Base-by-base conservation (phyloP, 2,113 vertebrate genomes). In the Pundamilia nyererei region DNA sequence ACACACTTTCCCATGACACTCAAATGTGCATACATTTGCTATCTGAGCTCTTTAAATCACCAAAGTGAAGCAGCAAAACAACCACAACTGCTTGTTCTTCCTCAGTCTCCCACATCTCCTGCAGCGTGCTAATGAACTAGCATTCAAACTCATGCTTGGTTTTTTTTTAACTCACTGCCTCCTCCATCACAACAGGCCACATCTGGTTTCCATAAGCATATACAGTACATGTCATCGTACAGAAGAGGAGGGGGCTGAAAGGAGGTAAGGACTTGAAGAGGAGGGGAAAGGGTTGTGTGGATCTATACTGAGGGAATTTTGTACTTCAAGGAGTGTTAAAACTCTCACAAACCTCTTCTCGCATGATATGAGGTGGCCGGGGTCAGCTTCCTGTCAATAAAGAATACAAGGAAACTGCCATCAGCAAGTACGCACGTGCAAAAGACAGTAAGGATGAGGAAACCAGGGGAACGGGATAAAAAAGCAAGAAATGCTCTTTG, bases 121-220 rank as follows among this genome's bases (percentile, higher is more conserved):
- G 60, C 83, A 38, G 65, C 86, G 85, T 87, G 56, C 79, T 90
- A 85, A 87, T 87, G 51, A 91, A 89, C 84, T 91, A 86, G 82
- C 80, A 87, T 45, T 81, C 62, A 83, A 86, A 53, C 72, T 72
- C 38, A 68, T 54, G 77, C 88, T 81, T 40, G 45, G 35, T 51
- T 89, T 87, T 81, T 81, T 26, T 26, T 26, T 77, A 65, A 65
- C 75, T 6, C 38, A 29, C 40, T 17, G 68, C 72, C 84, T 82
- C 89, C 60, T 86, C 85, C 29, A 86, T 81, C 13, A 56, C 87
- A 89, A 79, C 60, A 79, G 87, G 70, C 75, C 83, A 92, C 95
- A 96, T 96, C 95, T 97, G 96, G 91, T 94, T 96, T 93, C 90
- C 89, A 95, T 97, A 91, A 95, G 89, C 54, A 72, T 85, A 88